Conservation (phyloP, 2,888 invertebrate species). For the Vanessa cardui region DNA sequence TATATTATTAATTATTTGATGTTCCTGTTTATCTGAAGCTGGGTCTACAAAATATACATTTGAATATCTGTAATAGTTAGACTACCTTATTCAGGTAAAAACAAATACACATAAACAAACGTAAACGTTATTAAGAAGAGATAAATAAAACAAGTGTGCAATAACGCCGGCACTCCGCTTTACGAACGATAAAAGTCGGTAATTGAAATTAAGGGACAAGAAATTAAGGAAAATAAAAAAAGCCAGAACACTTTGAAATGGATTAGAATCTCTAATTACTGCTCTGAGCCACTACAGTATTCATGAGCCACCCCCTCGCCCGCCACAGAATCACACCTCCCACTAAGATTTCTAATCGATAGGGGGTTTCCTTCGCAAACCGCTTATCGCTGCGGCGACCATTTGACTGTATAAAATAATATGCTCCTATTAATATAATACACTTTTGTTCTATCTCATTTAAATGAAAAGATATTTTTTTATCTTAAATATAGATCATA, state of each 20-base stretch:
- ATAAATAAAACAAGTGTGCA: no score
- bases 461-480: no score
- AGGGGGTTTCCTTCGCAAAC: slow-evolving; percentile 14
- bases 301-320: slow-evolving; percentile 11
- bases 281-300: slow-evolving; percentile 15
- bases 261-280: slow-evolving; percentile 29
- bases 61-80: no score
- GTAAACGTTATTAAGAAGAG: no score
- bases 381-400: slow-evolving; percentile 1
- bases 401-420: slow-evolving; percentile 14
- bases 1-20: no score
- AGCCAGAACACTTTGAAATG: slow-evolving; percentile 21
- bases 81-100: no score
- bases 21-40: no score
- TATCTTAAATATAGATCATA: no score
- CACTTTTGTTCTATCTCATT: no score
- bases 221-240: slow-evolving; percentile 19
- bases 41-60: no score
- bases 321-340: not conserved
- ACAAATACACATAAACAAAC: no score
- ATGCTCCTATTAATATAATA: not conserved
- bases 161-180: no score
- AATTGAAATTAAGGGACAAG: slow-evolving; percentile 14
- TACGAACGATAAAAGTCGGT: not conserved
- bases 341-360: slow-evolving; percentile 19